Percentiles rank a stretch among this genome's conserved stretches.
These are phyloP conservation scores for honey bee (Apis mellifera) DNA, from an alignment of 1,140 invertebrate species.

Conservation along the genomic window DNA sequence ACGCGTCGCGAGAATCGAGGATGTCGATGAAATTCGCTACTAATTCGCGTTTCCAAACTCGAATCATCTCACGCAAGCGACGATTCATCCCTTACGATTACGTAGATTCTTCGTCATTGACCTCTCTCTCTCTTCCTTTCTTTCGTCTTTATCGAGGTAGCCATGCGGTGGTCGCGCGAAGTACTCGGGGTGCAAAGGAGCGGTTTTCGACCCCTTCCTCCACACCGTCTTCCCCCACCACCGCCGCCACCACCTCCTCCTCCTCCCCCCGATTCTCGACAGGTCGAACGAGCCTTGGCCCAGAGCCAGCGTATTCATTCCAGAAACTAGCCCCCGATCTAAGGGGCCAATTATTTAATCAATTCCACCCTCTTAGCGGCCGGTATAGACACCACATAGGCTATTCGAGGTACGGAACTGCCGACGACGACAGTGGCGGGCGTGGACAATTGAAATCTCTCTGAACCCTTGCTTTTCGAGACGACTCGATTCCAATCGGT, in stretches of 20 bases:
- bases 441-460: constrained; percentile 77
- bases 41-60: constrained; percentile 42
- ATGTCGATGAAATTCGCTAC: constrained; percentile 50
- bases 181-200: constrained; percentile 71
- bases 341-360: constrained; percentile 82
- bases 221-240: constrained; percentile 60
- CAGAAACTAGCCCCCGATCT: constrained; percentile 80
- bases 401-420: constrained; percentile 65
- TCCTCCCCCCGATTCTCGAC: constrained; percentile 36
- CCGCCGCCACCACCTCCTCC: constrained; percentile 26
- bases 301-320: constrained; percentile 80
- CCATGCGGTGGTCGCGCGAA: constrained; percentile 62
- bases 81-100: neutral
- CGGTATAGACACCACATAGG: constrained; percentile 62
- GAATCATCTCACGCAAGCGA: no score
- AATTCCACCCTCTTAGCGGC: constrained; percentile 80
- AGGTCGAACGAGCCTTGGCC: constrained; percentile 70
- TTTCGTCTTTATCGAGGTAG: constrained; percentile 74
- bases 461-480: constrained; percentile 20
- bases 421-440: constrained; percentile 55
- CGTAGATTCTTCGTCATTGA: no score
- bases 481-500: constrained; percentile 22
- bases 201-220: constrained; percentile 66
- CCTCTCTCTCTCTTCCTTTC: neutral
- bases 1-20: no score